Evolutionary conservation across 1,140 invertebrate genomes (phyloP).

Genomic region (Bombus superbus): DNA sequence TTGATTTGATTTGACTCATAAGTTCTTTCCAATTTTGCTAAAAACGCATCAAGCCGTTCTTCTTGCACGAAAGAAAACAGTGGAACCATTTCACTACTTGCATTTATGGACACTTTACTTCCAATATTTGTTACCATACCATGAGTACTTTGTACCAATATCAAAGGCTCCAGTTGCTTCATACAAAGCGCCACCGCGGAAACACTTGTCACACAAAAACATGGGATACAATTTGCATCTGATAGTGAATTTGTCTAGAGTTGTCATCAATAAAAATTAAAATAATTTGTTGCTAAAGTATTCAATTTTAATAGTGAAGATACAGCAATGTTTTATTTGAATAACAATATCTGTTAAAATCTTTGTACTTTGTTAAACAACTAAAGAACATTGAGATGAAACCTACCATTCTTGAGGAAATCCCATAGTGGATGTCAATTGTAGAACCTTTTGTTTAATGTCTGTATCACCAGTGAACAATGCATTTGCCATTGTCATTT

Average conservation of each 20-base stretch:
- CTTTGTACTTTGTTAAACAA: not conserved
- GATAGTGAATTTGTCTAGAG: conserved; percentile 34
- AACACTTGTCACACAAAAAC: conserved; percentile 71
- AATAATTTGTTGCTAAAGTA: conserved; percentile 1
- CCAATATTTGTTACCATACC: conserved; percentile 56
- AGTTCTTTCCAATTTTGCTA: conserved; percentile 80
- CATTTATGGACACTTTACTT: conserved; percentile 41
- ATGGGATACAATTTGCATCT: conserved; percentile 36
- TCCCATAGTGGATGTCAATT: conserved; percentile 77
- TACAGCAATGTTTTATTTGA: not conserved
- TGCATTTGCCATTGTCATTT: conserved; percentile 82
- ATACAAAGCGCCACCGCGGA: conserved; percentile 79
- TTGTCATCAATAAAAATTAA: conserved; percentile 33
- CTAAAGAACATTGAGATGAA: conserved; percentile 12
- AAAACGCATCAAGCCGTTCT: conserved; percentile 81
- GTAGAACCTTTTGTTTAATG: conserved; percentile 82
- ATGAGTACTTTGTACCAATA: conserved; percentile 73
- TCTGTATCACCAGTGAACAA: conserved; percentile 81
- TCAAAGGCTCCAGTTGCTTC: conserved; percentile 80
- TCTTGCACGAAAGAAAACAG: conserved; percentile 82
- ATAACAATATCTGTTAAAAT: not conserved
- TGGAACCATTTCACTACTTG: conserved; percentile 62
- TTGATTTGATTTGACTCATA: conserved; percentile 80
- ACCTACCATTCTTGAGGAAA: conserved; percentile 80
- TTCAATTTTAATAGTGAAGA: not conserved